Percentiles rank a stretch among this genome's conserved stretches.
These are phyloP conservation scores for Gerris buenoi DNA, from an alignment of 1,140 invertebrate species.

Conservation along the genomic window DNA sequence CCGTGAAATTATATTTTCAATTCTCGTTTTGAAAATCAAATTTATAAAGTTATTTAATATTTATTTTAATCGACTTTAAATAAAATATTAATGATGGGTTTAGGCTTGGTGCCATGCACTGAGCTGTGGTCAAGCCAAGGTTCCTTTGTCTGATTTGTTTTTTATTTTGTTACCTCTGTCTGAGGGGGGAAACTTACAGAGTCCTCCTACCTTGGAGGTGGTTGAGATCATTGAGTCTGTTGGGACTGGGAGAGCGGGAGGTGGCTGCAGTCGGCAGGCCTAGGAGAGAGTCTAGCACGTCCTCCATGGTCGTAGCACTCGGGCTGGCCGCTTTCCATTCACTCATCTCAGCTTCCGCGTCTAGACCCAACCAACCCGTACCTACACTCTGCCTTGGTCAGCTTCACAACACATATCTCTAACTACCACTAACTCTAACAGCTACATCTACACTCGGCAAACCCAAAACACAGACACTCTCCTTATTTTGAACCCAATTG, in stretches of 20 bases:
- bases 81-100: neutral
- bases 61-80: neutral
- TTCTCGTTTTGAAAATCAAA: too few species aligned
- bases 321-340: constrained; percentile 36
- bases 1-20: too few species aligned
- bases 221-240: constrained; percentile 21
- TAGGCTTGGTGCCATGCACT: constrained; percentile 2
- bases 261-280: constrained; percentile 58
- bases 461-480: too few species aligned
- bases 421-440: neutral
- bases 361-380: neutral
- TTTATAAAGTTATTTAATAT: too few species aligned
- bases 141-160: constrained; percentile 5
- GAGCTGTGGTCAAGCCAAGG: neutral
- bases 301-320: constrained; percentile 72
- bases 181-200: constrained; percentile 44
- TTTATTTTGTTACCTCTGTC: constrained; percentile 6
- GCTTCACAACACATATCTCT: neutral
- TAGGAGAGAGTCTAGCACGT: constrained; percentile 78
- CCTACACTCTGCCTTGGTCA: neutral
- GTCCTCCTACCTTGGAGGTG: constrained; percentile 58
- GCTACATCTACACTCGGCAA: neutral
- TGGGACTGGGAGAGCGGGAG: constrained; percentile 44
- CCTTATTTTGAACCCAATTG: too few species aligned
- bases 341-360: neutral